Base-by-base conservation (phyloP, 2,888 invertebrate species). In the Axea sp. region DNA sequence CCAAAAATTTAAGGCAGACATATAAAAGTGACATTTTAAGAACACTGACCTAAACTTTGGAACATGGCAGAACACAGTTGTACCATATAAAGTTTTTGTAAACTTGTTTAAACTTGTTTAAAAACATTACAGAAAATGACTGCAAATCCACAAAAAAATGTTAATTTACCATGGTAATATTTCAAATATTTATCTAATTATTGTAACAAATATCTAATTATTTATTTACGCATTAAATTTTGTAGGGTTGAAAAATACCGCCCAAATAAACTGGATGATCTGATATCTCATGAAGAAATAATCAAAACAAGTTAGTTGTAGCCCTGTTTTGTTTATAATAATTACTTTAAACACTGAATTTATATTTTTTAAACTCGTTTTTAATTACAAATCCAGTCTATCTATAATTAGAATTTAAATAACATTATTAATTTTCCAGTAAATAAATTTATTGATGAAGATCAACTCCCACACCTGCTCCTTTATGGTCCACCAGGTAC, bases 401-500 rank as follows among this genome's bases (percentile, higher is more conserved):
- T n/a, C n/a, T n/a, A n/a, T n/a, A n/a, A n/a, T n/a, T n/a, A n/a
- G n/a, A n/a, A n/a, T n/a, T n/a, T n/a, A n/a, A n/a, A n/a, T n/a
- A n/a, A n/a, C n/a, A n/a, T n/a, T n/a, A n/a, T n/a, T n/a, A n/a
- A n/a, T n/a, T 19, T 19, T 19, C 4, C 19, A 96, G 95, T 96
- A 65, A 92, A 91, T 76, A 94, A 93, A 84, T 96, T 98, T 87
- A 96, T 99, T 80, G 91, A 92, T 67, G 94, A 97, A 84, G 94
- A 97, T 84, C 95, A 96, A 79, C 88, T 99, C 39, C 99, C 99
- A 0, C 99, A 99, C 90, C 89, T 99, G 57, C 88, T 99, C 15
- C 95, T 99, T 82, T 99, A 99, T 89, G 99, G 99, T 0, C 99
- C 99, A 5, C 98, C 99, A 0, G 99, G 99, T 53, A 99, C 98